Base-by-base conservation (phyloP, 2,113 vertebrate species). In the Grammomys surdaster region DNA sequence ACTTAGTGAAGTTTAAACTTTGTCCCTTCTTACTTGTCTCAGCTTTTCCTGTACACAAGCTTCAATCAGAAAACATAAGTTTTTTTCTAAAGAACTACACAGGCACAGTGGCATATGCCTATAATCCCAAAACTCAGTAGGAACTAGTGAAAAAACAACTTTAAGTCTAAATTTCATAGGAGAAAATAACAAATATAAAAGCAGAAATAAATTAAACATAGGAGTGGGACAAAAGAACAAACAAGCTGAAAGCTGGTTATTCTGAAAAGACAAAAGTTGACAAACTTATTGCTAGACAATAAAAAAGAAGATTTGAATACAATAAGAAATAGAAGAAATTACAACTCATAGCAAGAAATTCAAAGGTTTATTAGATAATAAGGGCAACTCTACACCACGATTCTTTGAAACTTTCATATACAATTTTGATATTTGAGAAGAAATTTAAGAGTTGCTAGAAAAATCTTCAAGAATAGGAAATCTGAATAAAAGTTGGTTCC, bases 21-120 rank as follows among this genome's bases (percentile, higher is more conserved):
- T 73, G 84, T 48, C 90, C 22, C 65, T 76, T 78, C 43, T 63
- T 70, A 84, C 19, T 76, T 92, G n/a, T 24, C 33, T 26, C 40
- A 13, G 5, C 26, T 10, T 36, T 82, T 40, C 80, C 56, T 40
- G 28, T 89, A 92, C 63, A 65, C 75, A 80, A 58, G 70, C 69
- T 88, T 86, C 22, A 81, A 67, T 36, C 56, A 81, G 54, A 92
- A 89, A 87, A 87, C 28, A 54, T 58, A 93, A 84, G 48, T 81
- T 33, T 51, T 88, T 77, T 56, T 81, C 51, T 91, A 84, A 12
- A 82, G 20, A 82, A 60, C 51, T 58, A 40, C 40, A 12, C 4
- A 58, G 19, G 54, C 26, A 58, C 28, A 31, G 36, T 58, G 28
- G 10, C 54, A 81, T 19, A n/a, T 24, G 33, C 51, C 36, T 81